phyloP scores from a whole-genome alignment of 2,113 vertebrate species.

The Coreoperca whiteheadi region DNA sequence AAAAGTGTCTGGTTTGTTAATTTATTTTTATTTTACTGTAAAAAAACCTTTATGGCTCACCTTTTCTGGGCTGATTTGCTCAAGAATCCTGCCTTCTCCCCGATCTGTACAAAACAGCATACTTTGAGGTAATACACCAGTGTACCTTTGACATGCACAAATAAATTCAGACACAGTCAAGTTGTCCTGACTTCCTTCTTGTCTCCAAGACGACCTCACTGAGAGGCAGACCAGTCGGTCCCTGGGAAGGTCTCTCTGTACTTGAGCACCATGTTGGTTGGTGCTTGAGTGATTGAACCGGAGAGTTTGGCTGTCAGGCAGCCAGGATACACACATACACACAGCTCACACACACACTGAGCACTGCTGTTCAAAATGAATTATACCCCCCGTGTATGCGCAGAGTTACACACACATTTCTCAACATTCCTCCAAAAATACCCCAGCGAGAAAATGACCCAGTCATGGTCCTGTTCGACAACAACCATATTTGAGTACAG shows the following conservation, averaged over 20 bases:
- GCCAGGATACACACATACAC: conserved; percentile 42
- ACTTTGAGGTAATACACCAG: conserved; percentile 17
- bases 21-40: background rate
- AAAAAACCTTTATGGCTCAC: conserved; percentile 76
- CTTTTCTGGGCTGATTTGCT: conserved; percentile 95
- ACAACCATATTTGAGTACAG: conserved; percentile 38
- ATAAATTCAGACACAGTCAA: conserved; percentile 6
- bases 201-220: conserved; percentile 16
- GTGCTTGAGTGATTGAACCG: conserved; percentile 11
- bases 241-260: conserved; percentile 26
- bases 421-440: conserved; percentile 57
- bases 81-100: conserved; percentile 94
- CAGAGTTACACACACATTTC: conserved; percentile 16
- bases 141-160: background rate
- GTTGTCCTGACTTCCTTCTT: conserved; percentile 6
- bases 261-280: conserved; percentile 16
- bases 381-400: background rate
- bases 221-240: conserved; percentile 8
- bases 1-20: background rate
- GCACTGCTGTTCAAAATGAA: conserved; percentile 15
- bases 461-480: conserved; percentile 4
- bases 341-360: conserved; percentile 24
- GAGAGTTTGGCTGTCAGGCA: conserved; percentile 30
- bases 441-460: conserved; percentile 12
- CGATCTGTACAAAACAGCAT: conserved; percentile 86